Evolutionary conservation across 2,113 vertebrate genomes (phyloP), one percentile per base, ranked within the genome.

Genomic region (Thinocorus orbignyianus): DNA sequence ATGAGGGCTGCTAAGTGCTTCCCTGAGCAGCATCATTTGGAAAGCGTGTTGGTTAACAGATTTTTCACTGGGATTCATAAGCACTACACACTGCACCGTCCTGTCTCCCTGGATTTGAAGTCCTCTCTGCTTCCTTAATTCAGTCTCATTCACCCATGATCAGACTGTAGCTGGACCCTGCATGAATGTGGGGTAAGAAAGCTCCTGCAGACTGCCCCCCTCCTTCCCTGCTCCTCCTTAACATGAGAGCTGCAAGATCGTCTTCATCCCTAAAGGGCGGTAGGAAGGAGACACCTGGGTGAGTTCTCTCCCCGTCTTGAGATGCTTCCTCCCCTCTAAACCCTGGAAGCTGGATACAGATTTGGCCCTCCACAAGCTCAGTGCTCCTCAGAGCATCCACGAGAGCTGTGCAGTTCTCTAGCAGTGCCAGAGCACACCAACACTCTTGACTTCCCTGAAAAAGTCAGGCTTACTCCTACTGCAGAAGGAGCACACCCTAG

Each of bases 11-110:
- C 33, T 48, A 18, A 90, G 86, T 72, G 84, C 58, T 80, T 92
- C 54, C 81, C 83, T 90, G 74, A 93, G 96, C 55, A 96, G 90
- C 92, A 35, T 93, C 91, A 88, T 92, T 95, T 94, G 89, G 66
- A 90, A 86, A 91, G 80, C 91, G 74, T 52, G 88, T 64, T 76
- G 64, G 69, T 84, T 76, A 96, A 86, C 71, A 92, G 87, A 89
- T 97, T 97, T 96, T 93, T 92, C 81, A 88, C 87, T 91, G 76
- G 74, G 81, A 71, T 93, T 96, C 81, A 77, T 81, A 94, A 91
- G 91, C 73, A 79, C 92, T 97, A 48, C 18, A 7, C 4, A 54
- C 92, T 90, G 87, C 84, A 95, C 78, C 80, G 71, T 90, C 93
- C 82, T 76, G 54, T 58, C 86, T 91, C 80, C 84, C 88, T 93